Conservation (phyloP, 1,140 invertebrate species). For the Drosophila nasuta region DNA sequence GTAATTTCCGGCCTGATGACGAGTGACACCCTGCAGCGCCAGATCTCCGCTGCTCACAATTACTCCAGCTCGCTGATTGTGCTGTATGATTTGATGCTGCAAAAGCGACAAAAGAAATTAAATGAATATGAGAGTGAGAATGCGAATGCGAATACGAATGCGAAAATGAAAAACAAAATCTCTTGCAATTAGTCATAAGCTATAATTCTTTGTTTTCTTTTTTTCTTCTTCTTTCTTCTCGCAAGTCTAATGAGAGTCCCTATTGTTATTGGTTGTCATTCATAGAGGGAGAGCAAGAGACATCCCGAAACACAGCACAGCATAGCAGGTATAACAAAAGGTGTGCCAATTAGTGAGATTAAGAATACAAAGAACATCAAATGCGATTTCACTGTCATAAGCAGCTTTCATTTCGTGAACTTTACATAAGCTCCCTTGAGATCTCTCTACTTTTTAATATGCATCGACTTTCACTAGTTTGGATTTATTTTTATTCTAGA, state of each 20-base stretch:
- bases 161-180: constrained; percentile 26
- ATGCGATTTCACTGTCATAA: constrained; percentile 8
- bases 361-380: background rate
- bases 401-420: background rate
- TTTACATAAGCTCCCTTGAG: background rate
- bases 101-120: constrained; percentile 62
- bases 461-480: background rate
- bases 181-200: constrained; percentile 33
- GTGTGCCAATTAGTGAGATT: constrained; percentile 39
- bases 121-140: constrained; percentile 14
- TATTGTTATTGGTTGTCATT: constrained; percentile 11
- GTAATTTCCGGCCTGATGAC: constrained; percentile 93
- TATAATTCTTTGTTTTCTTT: background rate
- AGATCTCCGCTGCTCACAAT: constrained; percentile 93
- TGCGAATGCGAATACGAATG: constrained; percentile 14
- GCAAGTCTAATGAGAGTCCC: constrained; percentile 33
- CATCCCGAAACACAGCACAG: background rate
- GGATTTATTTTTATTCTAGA: background rate
- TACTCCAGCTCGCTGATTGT: constrained; percentile 92
- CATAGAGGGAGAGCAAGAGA: background rate
- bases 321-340: constrained; percentile 6
- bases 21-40: constrained; percentile 91
- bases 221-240: background rate
- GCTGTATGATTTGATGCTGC: constrained; percentile 92
- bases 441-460: background rate